Conservation (phyloP, 2,797 vertebrate genomes). For the Rhincodon typus region DNA sequence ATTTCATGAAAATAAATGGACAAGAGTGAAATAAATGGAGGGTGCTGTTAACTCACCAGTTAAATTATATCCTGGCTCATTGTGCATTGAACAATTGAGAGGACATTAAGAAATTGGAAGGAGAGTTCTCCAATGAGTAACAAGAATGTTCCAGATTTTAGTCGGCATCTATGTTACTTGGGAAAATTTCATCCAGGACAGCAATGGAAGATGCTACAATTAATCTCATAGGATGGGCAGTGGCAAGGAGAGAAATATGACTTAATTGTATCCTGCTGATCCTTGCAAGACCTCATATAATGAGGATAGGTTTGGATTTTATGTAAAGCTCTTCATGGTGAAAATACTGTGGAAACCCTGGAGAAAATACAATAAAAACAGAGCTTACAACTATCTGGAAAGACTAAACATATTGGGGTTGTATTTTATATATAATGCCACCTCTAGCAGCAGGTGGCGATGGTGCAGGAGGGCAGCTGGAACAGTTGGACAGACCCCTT, state of each 20-base stretch:
- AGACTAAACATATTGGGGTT: background rate
- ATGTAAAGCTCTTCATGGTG: background rate
- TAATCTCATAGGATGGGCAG: background rate
- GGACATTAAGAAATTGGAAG: background rate
- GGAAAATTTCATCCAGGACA: background rate
- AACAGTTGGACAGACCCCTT: no score
- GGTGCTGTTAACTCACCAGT: background rate
- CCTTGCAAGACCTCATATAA: background rate
- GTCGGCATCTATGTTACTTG: background rate
- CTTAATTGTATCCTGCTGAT: background rate
- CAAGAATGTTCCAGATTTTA: background rate
- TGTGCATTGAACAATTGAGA: background rate
- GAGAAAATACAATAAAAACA: background rate
- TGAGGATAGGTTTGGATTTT: background rate
- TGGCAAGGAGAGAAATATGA: background rate
- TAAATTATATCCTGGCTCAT: background rate
- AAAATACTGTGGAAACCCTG: background rate
- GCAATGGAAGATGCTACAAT: background rate
- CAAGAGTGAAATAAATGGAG: background rate
- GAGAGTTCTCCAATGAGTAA: background rate
- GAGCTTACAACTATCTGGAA: background rate
- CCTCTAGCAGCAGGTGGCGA: no score
- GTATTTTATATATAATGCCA: no score
- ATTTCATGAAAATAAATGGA: background rate
- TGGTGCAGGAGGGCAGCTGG: no score